phyloP scores from a whole-genome alignment of 2,113 vertebrate species.

The Acrocephalus kingi region DNA sequence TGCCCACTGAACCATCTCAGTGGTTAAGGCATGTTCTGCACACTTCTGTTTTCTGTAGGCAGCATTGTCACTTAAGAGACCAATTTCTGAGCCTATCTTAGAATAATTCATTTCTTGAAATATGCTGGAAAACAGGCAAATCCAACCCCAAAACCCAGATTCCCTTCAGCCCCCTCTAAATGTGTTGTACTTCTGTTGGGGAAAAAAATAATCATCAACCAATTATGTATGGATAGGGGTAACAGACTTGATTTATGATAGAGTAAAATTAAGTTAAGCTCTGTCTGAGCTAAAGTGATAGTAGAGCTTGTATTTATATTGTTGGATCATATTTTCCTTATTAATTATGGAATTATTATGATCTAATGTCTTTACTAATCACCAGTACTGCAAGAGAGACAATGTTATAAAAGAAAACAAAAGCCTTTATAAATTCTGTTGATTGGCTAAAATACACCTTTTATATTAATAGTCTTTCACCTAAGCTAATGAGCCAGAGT shows the following conservation, averaged over 20 bases:
- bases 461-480: slow-evolving; percentile 19
- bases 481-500: slow-evolving; percentile 51
- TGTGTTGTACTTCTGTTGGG: background rate
- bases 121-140: background rate
- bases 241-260: background rate
- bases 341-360: background rate
- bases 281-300: background rate
- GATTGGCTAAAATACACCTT: slow-evolving; percentile 16
- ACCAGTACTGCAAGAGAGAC: background rate
- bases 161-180: background rate
- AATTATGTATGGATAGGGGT: background rate
- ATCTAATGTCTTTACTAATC: background rate
- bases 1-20: background rate
- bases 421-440: slow-evolving; percentile 8
- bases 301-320: background rate
- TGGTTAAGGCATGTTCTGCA: background rate
- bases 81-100: background rate
- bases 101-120: background rate
- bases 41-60: background rate
- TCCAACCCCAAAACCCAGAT: background rate
- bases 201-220: background rate
- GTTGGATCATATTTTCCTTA: background rate
- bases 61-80: background rate
- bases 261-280: background rate
- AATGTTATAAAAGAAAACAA: slow-evolving; percentile 17